Evolutionary conservation across 2,888 invertebrate species (phyloP).

Genomic region (Ormyrus labotus): DNA sequence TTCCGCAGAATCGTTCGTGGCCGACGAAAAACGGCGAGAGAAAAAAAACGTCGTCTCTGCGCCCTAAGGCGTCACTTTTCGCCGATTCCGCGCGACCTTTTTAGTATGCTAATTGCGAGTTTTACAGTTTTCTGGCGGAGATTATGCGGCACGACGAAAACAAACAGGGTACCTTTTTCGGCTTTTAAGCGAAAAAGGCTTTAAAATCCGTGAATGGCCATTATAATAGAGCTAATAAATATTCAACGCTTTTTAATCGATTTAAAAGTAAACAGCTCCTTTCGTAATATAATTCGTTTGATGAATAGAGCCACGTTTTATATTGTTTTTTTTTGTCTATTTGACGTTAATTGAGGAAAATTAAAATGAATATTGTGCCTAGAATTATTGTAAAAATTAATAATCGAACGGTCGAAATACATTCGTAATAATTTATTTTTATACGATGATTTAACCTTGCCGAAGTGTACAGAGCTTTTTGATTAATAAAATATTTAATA

Average conservation of each 20-base stretch:
- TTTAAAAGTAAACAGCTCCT: no score
- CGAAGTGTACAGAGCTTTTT: no score
- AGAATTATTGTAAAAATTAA: no score
- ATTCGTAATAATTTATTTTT: no score
- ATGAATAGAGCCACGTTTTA: no score
- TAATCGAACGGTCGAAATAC: no score
- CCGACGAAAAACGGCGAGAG: not conserved
- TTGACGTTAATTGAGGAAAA: no score
- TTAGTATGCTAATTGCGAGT: slow-evolving; percentile 24
- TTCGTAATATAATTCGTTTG: no score
- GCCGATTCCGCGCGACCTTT: slow-evolving; percentile 5
- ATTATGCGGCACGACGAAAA: not conserved
- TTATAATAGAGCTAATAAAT: not conserved
- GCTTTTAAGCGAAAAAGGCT: slow-evolving; percentile 1
- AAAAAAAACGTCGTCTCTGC: not conserved
- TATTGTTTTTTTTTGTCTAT: no score
- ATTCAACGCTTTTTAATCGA: not conserved
- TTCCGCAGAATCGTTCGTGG: slow-evolving; percentile 1
- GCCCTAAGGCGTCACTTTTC: slow-evolving; percentile 15
- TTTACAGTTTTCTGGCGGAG: slow-evolving; percentile 1
- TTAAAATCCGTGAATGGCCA: not conserved
- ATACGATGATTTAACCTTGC: no score
- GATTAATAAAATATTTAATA: no score
- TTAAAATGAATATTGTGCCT: no score
- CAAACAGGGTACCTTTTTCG: not conserved